phyloP scores from a whole-genome alignment of 2,888 invertebrate species.

The Drosophila imparisetae region DNA sequence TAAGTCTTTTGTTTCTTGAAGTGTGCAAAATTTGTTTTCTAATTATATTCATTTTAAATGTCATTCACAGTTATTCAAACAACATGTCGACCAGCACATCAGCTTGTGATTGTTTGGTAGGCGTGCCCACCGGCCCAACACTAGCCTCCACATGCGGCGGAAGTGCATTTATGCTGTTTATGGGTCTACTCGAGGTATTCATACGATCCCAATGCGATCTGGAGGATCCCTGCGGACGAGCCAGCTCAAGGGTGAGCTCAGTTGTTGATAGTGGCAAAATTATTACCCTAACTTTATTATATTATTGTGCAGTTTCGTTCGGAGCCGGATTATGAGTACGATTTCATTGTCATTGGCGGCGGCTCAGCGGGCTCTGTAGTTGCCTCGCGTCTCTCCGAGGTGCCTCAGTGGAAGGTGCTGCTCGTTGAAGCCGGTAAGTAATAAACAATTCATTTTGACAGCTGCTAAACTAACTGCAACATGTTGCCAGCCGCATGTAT shows the following conservation, averaged over 20 bases:
- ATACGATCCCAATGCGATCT: slow-evolving; percentile 93
- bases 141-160: slow-evolving; percentile 94
- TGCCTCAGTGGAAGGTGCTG: slow-evolving; percentile 84
- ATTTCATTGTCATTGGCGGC: slow-evolving; percentile 84
- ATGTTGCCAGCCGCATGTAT: slow-evolving; percentile 44
- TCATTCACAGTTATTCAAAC: slow-evolving; percentile 24
- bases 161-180: slow-evolving; percentile 94
- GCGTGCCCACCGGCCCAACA: slow-evolving; percentile 92
- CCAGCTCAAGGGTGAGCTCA: slow-evolving; percentile 85
- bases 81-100: slow-evolving; percentile 77
- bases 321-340: slow-evolving; percentile 84
- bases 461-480: slow-evolving; percentile 26
- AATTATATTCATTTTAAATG: slow-evolving; percentile 47
- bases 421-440: slow-evolving; percentile 85
- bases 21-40: slow-evolving; percentile 44
- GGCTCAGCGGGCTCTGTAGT: slow-evolving; percentile 84
- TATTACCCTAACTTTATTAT: background rate
- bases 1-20: slow-evolving; percentile 50
- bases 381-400: slow-evolving; percentile 84
- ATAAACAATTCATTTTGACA: slow-evolving; percentile 35
- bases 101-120: slow-evolving; percentile 92
- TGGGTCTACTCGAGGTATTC: slow-evolving; percentile 94
- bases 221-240: slow-evolving; percentile 93
- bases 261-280: background rate
- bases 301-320: slow-evolving; percentile 81